Conservation (phyloP, 2,888 invertebrate genomes). For the Drosophila histrio region DNA sequence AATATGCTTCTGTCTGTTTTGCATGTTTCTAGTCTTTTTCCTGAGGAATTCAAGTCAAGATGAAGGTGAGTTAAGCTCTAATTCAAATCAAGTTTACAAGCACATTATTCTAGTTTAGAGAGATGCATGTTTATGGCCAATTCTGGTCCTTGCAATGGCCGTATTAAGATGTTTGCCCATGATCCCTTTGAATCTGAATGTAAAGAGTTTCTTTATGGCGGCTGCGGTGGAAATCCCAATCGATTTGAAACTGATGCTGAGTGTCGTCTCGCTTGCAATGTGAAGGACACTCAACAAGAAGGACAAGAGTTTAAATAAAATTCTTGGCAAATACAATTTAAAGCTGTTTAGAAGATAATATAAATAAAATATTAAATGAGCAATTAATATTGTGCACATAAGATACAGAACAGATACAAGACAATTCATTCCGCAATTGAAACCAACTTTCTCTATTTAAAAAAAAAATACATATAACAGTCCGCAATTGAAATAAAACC, state of each 20-base stretch:
- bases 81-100: too few relatives aligned
- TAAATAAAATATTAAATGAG: too few relatives aligned
- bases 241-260: constrained; percentile 27
- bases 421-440: too few relatives aligned
- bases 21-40: not conserved
- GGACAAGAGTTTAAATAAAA: not conserved
- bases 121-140: constrained; percentile 22
- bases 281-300: constrained; percentile 8
- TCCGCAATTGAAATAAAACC: too few relatives aligned
- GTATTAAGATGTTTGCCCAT: constrained; percentile 27
- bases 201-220: constrained; percentile 33
- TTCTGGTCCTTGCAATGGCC: constrained; percentile 31
- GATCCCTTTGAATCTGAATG: constrained; percentile 24
- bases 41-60: not conserved
- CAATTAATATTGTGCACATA: too few relatives aligned
- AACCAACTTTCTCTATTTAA: too few relatives aligned
- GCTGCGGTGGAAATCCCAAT: constrained; percentile 58
- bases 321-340: fast-evolving
- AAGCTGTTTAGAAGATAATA: too few relatives aligned
- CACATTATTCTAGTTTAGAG: constrained; percentile 7
- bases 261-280: constrained; percentile 22
- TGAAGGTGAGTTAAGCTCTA: constrained; percentile 2
- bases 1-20: not conserved
- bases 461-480: too few relatives aligned
- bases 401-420: too few relatives aligned